Evolutionary conservation across 2,888 invertebrate species (phyloP).

Genomic region (Hirtodrosophila alboralis): DNA sequence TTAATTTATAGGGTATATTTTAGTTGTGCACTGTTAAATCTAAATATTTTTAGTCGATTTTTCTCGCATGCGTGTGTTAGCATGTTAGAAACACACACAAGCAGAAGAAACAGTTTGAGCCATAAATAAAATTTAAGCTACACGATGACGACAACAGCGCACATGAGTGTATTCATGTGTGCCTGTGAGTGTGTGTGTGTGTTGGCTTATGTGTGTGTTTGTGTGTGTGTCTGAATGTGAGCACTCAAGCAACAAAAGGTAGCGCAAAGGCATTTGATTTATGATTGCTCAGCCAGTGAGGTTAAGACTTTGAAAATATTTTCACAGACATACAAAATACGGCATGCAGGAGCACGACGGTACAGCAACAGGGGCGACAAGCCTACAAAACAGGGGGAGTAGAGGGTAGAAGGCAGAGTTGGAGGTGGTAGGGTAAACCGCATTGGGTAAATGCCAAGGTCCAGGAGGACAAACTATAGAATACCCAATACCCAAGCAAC

Average conservation of each 20-base stretch:
- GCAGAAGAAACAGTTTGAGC: slow-evolving; percentile 55
- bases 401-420: neutral
- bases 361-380: slow-evolving; percentile 6
- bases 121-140: slow-evolving; percentile 78
- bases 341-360: slow-evolving; percentile 13
- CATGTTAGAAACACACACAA: slow-evolving; percentile 46
- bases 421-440: slow-evolving; percentile 8
- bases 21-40: neutral
- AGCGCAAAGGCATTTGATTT: slow-evolving; percentile 75
- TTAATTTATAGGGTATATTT: slow-evolving; percentile 11
- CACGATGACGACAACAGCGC: slow-evolving; percentile 63
- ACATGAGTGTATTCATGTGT: slow-evolving; percentile 18
- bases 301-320: slow-evolving; percentile 80
- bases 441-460: slow-evolving; percentile 40
- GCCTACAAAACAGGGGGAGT: slow-evolving; percentile 17
- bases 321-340: slow-evolving; percentile 70
- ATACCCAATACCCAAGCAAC: slow-evolving; percentile 7
- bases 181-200: slow-evolving; percentile 21
- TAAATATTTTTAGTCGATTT: slow-evolving; percentile 31
- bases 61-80: slow-evolving; percentile 51
- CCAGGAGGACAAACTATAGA: slow-evolving; percentile 33
- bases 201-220: slow-evolving; percentile 8
- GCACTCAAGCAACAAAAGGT: slow-evolving; percentile 77
- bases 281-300: slow-evolving; percentile 75
- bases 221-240: slow-evolving; percentile 25